A percentile compares a stretch with the other conserved stretches of the same genome.
phyloP scores from a whole-genome alignment of 1,140 invertebrate genomes.

The Cydia splendana region DNA sequence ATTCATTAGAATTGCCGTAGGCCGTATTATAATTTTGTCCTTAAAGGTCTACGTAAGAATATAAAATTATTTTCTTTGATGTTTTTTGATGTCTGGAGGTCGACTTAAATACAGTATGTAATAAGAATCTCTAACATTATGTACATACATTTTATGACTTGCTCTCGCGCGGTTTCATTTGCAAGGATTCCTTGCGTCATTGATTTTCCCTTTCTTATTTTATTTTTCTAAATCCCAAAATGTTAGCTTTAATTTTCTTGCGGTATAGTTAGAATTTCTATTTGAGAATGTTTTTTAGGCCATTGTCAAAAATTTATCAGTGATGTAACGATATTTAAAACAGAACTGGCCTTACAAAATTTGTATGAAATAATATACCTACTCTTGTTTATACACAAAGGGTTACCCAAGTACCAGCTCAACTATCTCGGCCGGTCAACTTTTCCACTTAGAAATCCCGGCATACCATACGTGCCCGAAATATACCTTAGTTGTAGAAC shows the following conservation, averaged over 20 bases:
- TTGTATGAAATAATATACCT: not conserved
- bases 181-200: too few species aligned
- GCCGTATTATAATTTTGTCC: not conserved
- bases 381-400: not conserved
- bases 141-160: not conserved
- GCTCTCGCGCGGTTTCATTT: not conserved
- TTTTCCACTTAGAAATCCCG: not conserved
- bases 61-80: not conserved
- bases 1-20: not conserved
- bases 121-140: not conserved
- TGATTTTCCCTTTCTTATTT: too few species aligned
- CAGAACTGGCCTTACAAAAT: not conserved
- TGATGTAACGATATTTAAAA: too few species aligned
- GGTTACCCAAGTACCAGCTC: not conserved
- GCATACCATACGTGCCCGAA: conserved; percentile 13
- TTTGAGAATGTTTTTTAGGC: too few species aligned
- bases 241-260: too few species aligned
- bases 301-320: too few species aligned
- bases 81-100: conserved; percentile 14
- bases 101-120: not conserved
- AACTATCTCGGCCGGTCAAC: not conserved
- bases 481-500: conserved; percentile 2
- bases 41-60: not conserved
- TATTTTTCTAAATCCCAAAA: too few species aligned
- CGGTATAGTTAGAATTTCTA: too few species aligned